These are phyloP conservation scores for Drosophila greeni DNA, from an alignment of 2,888 invertebrate genomes.

Conservation along the genomic window DNA sequence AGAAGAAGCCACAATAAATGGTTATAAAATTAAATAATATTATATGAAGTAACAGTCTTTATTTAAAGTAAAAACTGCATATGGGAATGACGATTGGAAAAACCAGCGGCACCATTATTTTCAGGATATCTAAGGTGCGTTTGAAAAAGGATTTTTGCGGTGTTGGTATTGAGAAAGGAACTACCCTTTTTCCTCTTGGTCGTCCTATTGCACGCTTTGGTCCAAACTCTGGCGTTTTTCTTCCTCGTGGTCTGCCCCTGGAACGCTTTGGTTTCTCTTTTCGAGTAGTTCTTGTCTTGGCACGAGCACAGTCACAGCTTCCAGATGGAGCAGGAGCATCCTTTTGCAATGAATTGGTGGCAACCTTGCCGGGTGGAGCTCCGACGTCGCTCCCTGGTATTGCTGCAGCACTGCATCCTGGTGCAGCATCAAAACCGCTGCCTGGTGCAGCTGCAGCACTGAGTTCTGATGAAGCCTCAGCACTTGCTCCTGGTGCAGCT, in stretches of 20 bases:
- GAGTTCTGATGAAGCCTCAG: no score
- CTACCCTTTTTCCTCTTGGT: no score
- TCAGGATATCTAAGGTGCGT: neutral
- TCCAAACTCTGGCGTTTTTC: neutral
- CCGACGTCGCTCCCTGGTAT: neutral
- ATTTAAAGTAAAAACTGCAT: no score
- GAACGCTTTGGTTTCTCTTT: neutral
- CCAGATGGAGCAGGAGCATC: neutral
- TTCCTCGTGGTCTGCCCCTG: neutral
- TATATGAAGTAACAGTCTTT: no score
- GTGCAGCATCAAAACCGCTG: no score
- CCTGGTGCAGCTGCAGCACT: no score
- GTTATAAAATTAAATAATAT: neutral
- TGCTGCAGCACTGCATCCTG: neutral
- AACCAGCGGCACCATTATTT: fast-evolving
- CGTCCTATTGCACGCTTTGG: neutral
- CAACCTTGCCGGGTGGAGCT: neutral
- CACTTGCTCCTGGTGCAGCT: no score
- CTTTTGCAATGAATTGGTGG: neutral
- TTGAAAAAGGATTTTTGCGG: neutral
- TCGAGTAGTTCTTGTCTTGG: neutral
- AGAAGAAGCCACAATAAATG: neutral
- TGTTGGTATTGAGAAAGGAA: no score
- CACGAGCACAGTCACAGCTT: neutral
- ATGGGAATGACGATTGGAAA: no score